Evolutionary conservation across 2,888 invertebrate species (phyloP), one percentile per base, ranked within the genome.

Genomic region (Heliconius cydno): DNA sequence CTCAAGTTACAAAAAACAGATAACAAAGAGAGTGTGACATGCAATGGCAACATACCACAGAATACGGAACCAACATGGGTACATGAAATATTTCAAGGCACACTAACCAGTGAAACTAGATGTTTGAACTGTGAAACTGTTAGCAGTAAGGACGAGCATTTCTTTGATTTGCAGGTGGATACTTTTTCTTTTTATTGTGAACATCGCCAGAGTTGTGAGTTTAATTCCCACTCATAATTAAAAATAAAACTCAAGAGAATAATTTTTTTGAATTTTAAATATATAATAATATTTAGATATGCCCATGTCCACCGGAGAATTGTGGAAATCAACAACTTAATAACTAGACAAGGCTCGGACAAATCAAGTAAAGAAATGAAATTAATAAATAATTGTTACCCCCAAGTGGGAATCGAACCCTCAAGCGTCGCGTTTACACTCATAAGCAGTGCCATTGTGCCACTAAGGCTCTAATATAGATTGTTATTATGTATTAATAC

Each of bases 61-160:
- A 92, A 94, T 91, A 94, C 97, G 0, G 98, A 99, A 88, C 98
- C 98, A 75, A 99, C 99, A 1, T 99, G 99, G 99, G 99, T 99
- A 81, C 99, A 99, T 91, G 99, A 99, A 94, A 99, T 99, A 90
- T 99, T 99, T 95, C 99, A 99, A 82, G 99, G 99, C 84, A 99
- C 99, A 77, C 96, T 99, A 83, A 99, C 99, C 6, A 99, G 99
- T 92, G 99, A 99, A 96, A 99, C 99, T 3, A 96, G 99, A 86
- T 99, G 99, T 95, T 96, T 99, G 86, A 99, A 99, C 95, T 99
- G 99, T 95, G 99, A 99, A 96, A 99, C 99, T 84, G 99, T 99
- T 88, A 99, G 99, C 95, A 99, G 98, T 94, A 99, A 99, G 95
- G 99, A 99, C 94, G 99, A 99, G 92, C 99, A 99, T 91, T 99